phyloP scores from a whole-genome alignment of 2,113 vertebrate species.

The Ceyx melanurus region DNA sequence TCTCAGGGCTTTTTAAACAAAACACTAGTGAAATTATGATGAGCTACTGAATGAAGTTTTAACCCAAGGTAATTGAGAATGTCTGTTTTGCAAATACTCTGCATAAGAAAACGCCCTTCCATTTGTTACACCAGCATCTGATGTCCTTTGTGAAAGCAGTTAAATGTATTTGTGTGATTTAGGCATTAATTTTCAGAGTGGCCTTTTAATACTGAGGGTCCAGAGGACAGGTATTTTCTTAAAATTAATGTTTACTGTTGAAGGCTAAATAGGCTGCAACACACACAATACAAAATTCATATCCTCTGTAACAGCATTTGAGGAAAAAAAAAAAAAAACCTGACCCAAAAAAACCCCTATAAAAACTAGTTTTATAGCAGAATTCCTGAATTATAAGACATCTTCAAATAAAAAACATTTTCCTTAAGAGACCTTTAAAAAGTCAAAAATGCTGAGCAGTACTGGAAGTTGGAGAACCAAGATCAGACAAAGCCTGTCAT shows the following conservation, averaged over 20 bases:
- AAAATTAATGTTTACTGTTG: neutral
- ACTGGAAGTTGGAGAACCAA: neutral
- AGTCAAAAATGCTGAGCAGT: neutral
- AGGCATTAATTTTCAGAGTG: neutral
- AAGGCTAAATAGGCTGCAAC: neutral
- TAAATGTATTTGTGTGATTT: neutral
- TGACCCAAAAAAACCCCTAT: fast-evolving
- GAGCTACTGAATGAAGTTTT: neutral
- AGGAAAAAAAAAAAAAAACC: too few species aligned
- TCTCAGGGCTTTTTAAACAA: neutral
- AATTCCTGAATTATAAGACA: neutral
- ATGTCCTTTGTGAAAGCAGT: neutral
- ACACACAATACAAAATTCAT: fast-evolving
- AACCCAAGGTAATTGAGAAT: neutral
- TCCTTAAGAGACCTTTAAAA: neutral
- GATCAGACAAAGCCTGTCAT: neutral
- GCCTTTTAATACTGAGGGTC: neutral
- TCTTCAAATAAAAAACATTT: neutral
- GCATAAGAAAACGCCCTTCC: neutral
- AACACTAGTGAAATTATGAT: neutral
- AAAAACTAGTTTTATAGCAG: neutral
- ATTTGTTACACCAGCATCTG: neutral
- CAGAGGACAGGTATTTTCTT: neutral
- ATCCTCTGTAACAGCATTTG: fast-evolving
- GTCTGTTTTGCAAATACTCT: neutral